phyloP scores from a whole-genome alignment of 1,140 invertebrate genomes.

The Yoshiicerus persimilis region DNA sequence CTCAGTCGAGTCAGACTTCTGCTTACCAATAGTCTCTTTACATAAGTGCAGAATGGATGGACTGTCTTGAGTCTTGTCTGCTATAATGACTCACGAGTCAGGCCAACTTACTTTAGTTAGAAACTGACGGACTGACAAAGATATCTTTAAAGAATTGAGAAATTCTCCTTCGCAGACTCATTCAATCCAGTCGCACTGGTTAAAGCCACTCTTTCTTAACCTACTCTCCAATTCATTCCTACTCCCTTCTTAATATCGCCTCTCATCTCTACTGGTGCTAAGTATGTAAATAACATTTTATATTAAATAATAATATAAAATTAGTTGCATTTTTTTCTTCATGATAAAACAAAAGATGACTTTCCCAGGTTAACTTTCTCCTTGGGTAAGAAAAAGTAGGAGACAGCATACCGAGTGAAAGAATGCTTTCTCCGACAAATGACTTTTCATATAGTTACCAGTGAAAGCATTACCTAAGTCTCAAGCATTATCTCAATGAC shows the following conservation, averaged over 20 bases:
- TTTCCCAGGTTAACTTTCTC: too few relatives aligned
- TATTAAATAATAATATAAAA: too few relatives aligned
- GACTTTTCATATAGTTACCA: too few relatives aligned
- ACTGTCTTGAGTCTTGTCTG: background rate
- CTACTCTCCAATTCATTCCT: background rate
- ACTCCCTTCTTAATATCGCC: background rate
- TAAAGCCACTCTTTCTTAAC: background rate
- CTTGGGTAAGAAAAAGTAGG: too few relatives aligned
- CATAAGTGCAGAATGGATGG: background rate
- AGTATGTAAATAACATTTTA: too few relatives aligned
- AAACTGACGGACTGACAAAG: background rate
- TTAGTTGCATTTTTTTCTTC: too few relatives aligned
- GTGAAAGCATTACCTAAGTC: too few relatives aligned
- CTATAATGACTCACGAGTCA: background rate
- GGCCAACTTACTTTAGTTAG: background rate
- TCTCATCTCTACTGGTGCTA: background rate
- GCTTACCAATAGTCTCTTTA: background rate
- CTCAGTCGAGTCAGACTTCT: background rate
- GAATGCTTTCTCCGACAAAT: too few relatives aligned
- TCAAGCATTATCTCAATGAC: too few relatives aligned
- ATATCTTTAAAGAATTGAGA: background rate
- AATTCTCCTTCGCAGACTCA: background rate
- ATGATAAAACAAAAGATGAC: too few relatives aligned
- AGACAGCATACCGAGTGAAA: too few relatives aligned
- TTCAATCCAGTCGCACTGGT: background rate